Evolutionary conservation across 2,888 invertebrate genomes (phyloP).

Genomic region (Vanessa cardui): DNA sequence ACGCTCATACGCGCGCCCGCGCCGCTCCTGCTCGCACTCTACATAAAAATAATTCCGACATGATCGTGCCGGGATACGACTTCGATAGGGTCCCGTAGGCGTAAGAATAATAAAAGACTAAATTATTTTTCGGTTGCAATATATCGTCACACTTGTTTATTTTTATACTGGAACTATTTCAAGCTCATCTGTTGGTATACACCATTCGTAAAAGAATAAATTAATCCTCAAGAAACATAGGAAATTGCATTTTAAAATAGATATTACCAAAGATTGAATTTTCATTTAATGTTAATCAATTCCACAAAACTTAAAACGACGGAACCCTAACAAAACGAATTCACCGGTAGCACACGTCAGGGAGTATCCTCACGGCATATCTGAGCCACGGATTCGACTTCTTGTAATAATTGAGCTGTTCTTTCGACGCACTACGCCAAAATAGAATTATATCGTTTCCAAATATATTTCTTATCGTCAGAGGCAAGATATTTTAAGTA

Average conservation of each 20-base stretch:
- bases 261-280: no score
- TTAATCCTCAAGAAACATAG: no score
- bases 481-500: slow-evolving; percentile 46
- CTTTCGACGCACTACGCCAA: slow-evolving; percentile 40
- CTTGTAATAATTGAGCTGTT: slow-evolving; percentile 32
- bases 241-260: no score
- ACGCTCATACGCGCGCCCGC: slow-evolving; percentile 34
- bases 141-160: no score
- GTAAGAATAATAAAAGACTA: neutral
- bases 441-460: slow-evolving; percentile 50
- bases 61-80: slow-evolving; percentile 42
- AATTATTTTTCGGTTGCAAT: neutral
- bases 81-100: neutral
- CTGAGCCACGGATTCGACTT: slow-evolving; percentile 5
- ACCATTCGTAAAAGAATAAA: no score
- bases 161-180: no score
- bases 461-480: slow-evolving; percentile 47
- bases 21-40: slow-evolving; percentile 48
- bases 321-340: no score
- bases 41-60: slow-evolving; percentile 69
- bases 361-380: neutral
- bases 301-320: no score
- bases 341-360: slow-evolving; percentile 13
- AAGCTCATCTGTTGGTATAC: no score
- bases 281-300: no score